A percentile compares a stretch with the other conserved stretches of the same genome.
Evolutionary conservation across 2,888 invertebrate species (phyloP).

Genomic region (Philaethria dido): DNA sequence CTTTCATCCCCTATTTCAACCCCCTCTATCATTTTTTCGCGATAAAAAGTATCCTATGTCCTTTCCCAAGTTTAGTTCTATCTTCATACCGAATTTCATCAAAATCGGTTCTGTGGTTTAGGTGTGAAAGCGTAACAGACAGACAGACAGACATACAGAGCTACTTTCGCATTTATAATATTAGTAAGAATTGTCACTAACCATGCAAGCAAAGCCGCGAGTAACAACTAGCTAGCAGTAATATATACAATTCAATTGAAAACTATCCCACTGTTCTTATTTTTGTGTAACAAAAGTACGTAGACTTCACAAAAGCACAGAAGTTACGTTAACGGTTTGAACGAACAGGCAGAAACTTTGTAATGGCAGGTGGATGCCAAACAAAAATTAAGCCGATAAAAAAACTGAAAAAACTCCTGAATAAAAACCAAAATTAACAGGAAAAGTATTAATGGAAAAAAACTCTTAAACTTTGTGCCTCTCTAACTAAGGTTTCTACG

Average conservation of each 20-base stretch:
- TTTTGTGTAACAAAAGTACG: slow-evolving; percentile 6
- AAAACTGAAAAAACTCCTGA: slow-evolving; percentile 37
- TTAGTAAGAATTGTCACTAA: too few species aligned
- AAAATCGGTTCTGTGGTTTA: too few species aligned
- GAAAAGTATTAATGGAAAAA: slow-evolving; percentile 38
- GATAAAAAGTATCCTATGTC: too few species aligned
- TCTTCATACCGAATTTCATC: too few species aligned
- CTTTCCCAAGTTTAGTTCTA: too few species aligned
- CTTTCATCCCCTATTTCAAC: too few species aligned
- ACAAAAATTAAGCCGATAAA: slow-evolving; percentile 37
- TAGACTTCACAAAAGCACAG: slow-evolving; percentile 10
- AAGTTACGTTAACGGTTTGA: slow-evolving; percentile 19
- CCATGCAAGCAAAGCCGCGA: too few species aligned
- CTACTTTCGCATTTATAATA: too few species aligned
- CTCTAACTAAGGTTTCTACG: slow-evolving; percentile 46
- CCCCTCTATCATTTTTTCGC: too few species aligned
- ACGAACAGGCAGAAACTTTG: slow-evolving; percentile 19
- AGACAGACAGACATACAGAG: too few species aligned
- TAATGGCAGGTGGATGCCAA: slow-evolving; percentile 29
- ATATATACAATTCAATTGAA: background rate
- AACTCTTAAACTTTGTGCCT: slow-evolving; percentile 46
- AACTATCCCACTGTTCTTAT: slow-evolving; percentile 12
- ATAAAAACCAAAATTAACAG: slow-evolving; percentile 44
- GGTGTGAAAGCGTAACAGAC: too few species aligned
- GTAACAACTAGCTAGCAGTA: background rate